Conservation (phyloP, 1,140 invertebrate species). For the Tetraneura akinire region DNA sequence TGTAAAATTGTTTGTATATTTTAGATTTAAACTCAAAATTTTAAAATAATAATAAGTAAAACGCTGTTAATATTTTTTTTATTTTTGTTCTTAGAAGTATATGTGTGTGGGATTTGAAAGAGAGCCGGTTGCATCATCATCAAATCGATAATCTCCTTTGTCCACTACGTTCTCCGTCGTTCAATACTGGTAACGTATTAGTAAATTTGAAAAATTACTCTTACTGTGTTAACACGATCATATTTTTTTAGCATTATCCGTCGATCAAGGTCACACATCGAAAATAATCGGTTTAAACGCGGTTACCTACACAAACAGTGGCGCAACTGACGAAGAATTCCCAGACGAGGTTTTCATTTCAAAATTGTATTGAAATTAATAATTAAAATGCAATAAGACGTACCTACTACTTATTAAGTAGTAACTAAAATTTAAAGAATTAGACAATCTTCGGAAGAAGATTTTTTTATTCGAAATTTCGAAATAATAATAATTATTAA, state of each 20-base stretch:
- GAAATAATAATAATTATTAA: no score
- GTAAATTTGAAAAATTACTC: not conserved
- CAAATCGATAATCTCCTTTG: not conserved
- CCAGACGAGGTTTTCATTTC: constrained; percentile 8
- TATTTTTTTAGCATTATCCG: not conserved
- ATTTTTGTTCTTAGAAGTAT: not conserved
- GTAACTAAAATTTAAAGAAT: no score
- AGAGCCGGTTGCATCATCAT: not conserved
- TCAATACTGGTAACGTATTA: not conserved
- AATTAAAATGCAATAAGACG: no score
- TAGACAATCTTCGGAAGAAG: no score
- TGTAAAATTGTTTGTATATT: no score
- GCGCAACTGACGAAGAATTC: not conserved
- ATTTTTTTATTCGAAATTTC: no score
- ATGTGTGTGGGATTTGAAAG: constrained; percentile 44
- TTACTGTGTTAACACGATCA: not conserved
- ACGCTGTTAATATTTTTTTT: not conserved
- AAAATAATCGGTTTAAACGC: not conserved
- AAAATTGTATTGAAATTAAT: not conserved
- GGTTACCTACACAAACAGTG: not conserved
- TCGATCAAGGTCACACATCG: not conserved
- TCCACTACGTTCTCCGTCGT: constrained; percentile 27
- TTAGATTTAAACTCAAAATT: no score
- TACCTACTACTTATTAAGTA: no score
- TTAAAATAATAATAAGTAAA: not conserved